Percentiles rank a stretch among this genome's conserved stretches.
Conservation (phyloP, 2,888 invertebrate genomes). For the Platycheirus albimanus region DNA sequence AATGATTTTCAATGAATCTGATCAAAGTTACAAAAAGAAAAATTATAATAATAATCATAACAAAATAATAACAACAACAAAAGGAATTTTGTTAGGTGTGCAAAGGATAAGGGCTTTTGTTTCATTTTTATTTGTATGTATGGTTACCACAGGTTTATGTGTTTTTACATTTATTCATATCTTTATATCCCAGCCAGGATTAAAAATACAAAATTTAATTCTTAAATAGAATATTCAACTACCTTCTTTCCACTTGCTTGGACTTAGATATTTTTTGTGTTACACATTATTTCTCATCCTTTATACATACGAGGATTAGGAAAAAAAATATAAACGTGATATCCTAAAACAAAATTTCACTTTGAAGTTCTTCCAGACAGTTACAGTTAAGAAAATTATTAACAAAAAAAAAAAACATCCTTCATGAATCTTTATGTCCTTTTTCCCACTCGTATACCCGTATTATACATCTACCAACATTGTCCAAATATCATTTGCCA, state of each 20-base stretch:
- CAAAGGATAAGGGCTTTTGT: no score
- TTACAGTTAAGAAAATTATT: neutral
- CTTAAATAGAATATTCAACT: neutral
- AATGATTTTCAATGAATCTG: slow-evolving; percentile 32
- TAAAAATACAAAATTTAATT: neutral
- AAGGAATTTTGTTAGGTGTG: no score
- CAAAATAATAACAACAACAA: neutral
- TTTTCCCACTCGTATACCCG: slow-evolving; percentile 14
- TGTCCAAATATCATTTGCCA: slow-evolving; percentile 47
- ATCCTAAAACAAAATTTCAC: slow-evolving; percentile 51
- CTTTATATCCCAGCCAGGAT: no score
- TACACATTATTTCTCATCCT: slow-evolving; percentile 44
- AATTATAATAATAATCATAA: neutral
- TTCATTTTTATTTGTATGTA: no score
- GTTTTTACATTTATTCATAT: no score
- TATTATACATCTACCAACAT: neutral
- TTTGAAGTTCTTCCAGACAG: slow-evolving; percentile 49
- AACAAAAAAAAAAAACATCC: slow-evolving; percentile 14
- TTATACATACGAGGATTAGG: slow-evolving; percentile 31
- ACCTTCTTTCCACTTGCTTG: slow-evolving; percentile 21
- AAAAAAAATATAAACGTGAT: slow-evolving; percentile 53
- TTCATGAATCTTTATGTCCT: slow-evolving; percentile 51
- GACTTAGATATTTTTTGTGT: slow-evolving; percentile 18
- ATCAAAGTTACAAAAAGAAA: neutral
- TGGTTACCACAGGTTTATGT: no score